Evolutionary conservation across 2,888 invertebrate genomes (phyloP).

Genomic region (Noctua pronuba): DNA sequence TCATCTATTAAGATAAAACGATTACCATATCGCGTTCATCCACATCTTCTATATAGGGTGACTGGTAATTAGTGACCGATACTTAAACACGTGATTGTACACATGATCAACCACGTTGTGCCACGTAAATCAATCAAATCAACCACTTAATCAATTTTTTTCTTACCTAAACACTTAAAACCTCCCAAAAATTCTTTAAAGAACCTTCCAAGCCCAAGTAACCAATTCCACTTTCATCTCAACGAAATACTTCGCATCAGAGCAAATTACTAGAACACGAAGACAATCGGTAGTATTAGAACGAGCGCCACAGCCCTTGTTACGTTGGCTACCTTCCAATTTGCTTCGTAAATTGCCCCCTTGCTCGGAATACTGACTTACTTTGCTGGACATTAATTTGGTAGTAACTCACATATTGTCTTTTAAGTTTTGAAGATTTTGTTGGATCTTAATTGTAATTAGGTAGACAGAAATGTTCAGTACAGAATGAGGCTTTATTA

Average conservation of each 20-base stretch:
- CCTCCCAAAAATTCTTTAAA: background rate
- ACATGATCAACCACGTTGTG: too few relatives aligned
- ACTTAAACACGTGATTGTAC: too few relatives aligned
- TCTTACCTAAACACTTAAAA: background rate
- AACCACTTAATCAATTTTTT: too few relatives aligned
- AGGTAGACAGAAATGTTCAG: too few relatives aligned
- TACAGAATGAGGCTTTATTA: too few relatives aligned
- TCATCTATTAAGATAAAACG: too few relatives aligned
- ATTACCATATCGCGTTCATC: too few relatives aligned
- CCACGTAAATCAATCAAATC: too few relatives aligned
- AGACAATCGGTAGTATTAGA: conserved; percentile 69
- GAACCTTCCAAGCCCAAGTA: background rate
- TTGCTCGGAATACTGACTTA: conserved; percentile 53
- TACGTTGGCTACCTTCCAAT: conserved; percentile 77
- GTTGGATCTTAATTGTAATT: background rate
- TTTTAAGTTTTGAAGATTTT: conserved; percentile 28
- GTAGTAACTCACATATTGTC: conserved; percentile 36
- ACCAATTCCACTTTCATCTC: conserved; percentile 41
- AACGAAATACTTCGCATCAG: conserved; percentile 43
- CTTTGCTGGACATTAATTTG: conserved; percentile 41
- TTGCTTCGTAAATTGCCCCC: conserved; percentile 67
- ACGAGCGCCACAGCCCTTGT: conserved; percentile 67
- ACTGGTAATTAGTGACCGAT: too few relatives aligned
- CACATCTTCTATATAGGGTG: too few relatives aligned
- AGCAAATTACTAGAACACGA: conserved; percentile 48